A percentile compares a stretch with the other conserved stretches of the same genome.
Evolutionary conservation across 2,888 invertebrate species (phyloP).

Genomic region (Anodontia alba): DNA sequence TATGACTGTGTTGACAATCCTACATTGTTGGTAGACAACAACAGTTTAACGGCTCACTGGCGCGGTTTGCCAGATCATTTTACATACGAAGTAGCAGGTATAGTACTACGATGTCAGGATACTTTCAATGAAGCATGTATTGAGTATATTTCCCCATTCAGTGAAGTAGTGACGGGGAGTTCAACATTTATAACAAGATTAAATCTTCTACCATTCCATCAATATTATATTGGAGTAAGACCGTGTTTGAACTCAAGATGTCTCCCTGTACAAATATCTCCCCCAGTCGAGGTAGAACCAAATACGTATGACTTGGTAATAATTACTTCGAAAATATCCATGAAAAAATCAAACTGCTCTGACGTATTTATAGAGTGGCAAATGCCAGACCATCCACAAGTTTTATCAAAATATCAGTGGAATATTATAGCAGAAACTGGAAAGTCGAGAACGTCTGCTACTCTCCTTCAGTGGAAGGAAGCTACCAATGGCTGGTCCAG

Average conservation of each 20-base stretch:
- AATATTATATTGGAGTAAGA: not conserved
- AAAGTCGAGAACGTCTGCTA: not conserved
- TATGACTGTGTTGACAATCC: not conserved
- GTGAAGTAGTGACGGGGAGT: not conserved
- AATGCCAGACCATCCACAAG: not conserved
- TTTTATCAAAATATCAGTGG: conserved; percentile 29
- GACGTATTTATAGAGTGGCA: conserved; percentile 2
- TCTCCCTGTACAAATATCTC: not conserved
- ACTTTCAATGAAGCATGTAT: not conserved
- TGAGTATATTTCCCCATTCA: not conserved
- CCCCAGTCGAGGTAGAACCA: not conserved
- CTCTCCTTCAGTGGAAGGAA: not conserved
- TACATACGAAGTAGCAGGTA: not conserved
- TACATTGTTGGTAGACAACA: not conserved
- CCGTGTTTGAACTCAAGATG: not conserved
- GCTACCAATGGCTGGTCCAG: not conserved
- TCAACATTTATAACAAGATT: not conserved
- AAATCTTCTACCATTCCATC: not conserved
- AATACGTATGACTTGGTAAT: not conserved
- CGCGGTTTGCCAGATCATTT: not conserved
- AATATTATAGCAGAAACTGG: not conserved
- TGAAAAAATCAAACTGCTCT: not conserved
- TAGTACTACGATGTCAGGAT: not conserved
- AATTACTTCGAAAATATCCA: not conserved
- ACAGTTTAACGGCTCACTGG: not conserved